phyloP scores from a whole-genome alignment of 2,888 invertebrate genomes.

The Mythimna vitellina region DNA sequence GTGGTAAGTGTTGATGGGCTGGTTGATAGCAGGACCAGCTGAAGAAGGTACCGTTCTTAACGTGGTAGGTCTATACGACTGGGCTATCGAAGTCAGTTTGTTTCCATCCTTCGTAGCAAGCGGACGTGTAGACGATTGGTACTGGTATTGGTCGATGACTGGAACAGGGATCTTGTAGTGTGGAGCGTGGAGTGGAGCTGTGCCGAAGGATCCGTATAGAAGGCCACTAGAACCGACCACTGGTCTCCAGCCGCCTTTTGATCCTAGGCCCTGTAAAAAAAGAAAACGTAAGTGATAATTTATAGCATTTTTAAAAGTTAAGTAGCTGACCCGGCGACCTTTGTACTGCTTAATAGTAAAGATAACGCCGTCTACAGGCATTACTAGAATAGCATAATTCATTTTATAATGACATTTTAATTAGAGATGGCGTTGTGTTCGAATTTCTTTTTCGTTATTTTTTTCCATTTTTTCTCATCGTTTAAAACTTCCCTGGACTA shows the following conservation, averaged over 20 bases:
- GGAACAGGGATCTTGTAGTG: constrained; percentile 83
- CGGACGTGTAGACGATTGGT: constrained; percentile 85
- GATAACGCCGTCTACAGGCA: too few relatives aligned
- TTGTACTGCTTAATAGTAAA: too few relatives aligned
- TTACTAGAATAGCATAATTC: too few relatives aligned
- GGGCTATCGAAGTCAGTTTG: constrained; percentile 87
- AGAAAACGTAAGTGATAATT: not conserved
- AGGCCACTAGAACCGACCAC: constrained; percentile 88
- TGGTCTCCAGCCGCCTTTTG: constrained; percentile 92
- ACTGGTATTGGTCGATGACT: constrained; percentile 79
- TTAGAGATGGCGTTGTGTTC: too few relatives aligned
- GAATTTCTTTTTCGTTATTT: too few relatives aligned
- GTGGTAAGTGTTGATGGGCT: constrained; percentile 86
- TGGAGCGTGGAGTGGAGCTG: constrained; percentile 81
- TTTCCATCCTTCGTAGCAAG: constrained; percentile 80
- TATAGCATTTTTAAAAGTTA: too few relatives aligned
- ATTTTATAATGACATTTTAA: too few relatives aligned
- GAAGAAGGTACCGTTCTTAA: constrained; percentile 78
- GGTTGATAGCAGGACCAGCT: constrained; percentile 75
- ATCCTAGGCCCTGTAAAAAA: constrained; percentile 84
- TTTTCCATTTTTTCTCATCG: too few relatives aligned
- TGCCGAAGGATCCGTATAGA: constrained; percentile 79
- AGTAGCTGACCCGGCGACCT: too few relatives aligned
- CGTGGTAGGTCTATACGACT: constrained; percentile 87
- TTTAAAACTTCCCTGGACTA: too few relatives aligned